These are phyloP conservation scores for Lamellibrachia luymesi DNA, from an alignment of 1,140 invertebrate genomes.

Conservation along the genomic window DNA sequence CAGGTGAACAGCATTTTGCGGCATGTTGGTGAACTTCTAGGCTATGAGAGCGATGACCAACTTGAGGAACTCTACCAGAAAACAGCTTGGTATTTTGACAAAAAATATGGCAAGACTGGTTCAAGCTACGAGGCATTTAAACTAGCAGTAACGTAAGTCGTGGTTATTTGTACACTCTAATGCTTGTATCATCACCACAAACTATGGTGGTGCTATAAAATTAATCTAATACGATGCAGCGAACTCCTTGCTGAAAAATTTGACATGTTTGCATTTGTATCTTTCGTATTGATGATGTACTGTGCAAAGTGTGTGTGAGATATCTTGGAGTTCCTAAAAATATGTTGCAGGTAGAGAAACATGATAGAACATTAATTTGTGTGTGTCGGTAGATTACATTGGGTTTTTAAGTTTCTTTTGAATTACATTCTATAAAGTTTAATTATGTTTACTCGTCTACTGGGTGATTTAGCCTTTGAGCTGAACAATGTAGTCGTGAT, in stretches of 20 bases:
- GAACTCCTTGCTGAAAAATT: not conserved
- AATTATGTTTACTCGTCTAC: not conserved
- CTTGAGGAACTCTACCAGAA: conserved; percentile 93
- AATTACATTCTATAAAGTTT: too few relatives aligned
- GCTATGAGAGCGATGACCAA: conserved; percentile 87
- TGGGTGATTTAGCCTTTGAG: not conserved
- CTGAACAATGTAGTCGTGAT: not conserved
- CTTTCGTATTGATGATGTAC: too few relatives aligned
- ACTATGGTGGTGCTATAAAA: not conserved
- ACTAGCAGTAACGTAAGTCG: conserved; percentile 88
- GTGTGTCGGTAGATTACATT: not conserved
- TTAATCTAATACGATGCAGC: not conserved
- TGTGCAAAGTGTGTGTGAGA: too few relatives aligned
- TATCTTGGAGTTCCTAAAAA: too few relatives aligned
- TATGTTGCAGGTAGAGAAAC: too few relatives aligned
- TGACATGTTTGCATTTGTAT: too few relatives aligned
- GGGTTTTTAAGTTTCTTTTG: too few relatives aligned
- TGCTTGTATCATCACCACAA: not conserved
- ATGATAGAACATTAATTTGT: too few relatives aligned
- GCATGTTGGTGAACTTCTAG: conserved; percentile 92
- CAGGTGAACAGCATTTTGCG: conserved; percentile 88
- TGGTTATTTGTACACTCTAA: not conserved
- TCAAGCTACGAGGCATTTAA: conserved; percentile 98
- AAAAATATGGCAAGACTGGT: conserved; percentile 93
- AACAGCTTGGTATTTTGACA: conserved; percentile 99